Evolutionary conservation across 2,797 vertebrate species (phyloP).

Genomic region (Oreochromis grahami): DNA sequence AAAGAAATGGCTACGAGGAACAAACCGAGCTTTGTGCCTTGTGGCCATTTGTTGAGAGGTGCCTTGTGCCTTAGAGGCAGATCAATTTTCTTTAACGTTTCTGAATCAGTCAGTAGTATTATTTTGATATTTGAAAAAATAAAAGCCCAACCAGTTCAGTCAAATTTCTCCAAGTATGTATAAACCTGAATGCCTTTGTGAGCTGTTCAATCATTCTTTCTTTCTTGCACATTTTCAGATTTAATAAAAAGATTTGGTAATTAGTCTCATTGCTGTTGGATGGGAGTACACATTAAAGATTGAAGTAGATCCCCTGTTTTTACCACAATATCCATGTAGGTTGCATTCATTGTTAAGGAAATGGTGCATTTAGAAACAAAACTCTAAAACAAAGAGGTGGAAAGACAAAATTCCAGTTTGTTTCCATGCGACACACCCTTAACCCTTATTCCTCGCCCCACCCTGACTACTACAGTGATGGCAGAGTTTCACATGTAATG

Average conservation of each 20-base stretch:
- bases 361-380: not conserved
- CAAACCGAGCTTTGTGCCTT: not conserved
- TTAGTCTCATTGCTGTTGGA: not conserved
- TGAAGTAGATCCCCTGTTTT: not conserved
- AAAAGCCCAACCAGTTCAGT: not conserved
- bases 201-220: not conserved
- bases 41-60: too few relatives aligned
- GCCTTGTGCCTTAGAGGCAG: not conserved
- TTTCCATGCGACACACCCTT: not conserved
- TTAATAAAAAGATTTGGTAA: not conserved
- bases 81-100: not conserved
- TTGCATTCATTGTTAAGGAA: not conserved
- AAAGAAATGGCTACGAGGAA: not conserved
- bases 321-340: not conserved
- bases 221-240: not conserved
- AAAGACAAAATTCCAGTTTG: not conserved
- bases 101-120: not conserved
- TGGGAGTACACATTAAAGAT: not conserved
- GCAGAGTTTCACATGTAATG: not conserved
- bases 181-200: not conserved
- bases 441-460: accelerated
- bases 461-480: not conserved
- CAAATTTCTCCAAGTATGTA: not conserved
- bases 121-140: not conserved
- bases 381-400: not conserved